Percentiles rank a stretch among this genome's conserved stretches.
Conservation (phyloP, 2,113 vertebrate species). For the Sylvietta virens region DNA sequence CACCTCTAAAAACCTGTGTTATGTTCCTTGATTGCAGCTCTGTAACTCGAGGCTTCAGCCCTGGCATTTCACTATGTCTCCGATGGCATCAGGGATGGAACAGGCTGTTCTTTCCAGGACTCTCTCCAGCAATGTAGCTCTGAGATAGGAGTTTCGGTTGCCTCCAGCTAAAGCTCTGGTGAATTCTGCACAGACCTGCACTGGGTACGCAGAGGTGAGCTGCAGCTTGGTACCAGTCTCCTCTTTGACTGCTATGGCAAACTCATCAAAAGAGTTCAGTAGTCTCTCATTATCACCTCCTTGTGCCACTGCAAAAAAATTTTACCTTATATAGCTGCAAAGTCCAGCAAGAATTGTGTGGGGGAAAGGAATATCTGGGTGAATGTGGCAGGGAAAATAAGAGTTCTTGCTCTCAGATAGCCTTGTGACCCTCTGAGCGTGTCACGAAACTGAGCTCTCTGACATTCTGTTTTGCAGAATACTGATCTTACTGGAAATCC, state of each 20-base stretch:
- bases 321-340: not conserved
- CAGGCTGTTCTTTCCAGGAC: not conserved
- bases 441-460: not conserved
- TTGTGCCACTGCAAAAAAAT: not conserved
- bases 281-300: too few species aligned
- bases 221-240: not conserved
- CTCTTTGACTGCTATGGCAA: not conserved
- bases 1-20: not conserved
- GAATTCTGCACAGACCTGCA: not conserved
- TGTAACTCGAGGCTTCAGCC: not conserved
- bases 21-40: not conserved
- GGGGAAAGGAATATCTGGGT: not conserved
- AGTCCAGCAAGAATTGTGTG: not conserved
- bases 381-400: not conserved
- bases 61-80: not conserved
- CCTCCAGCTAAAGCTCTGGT: not conserved
- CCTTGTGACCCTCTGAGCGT: not conserved
- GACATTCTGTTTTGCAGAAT: not conserved
- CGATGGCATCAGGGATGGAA: not conserved
- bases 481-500: not conserved
- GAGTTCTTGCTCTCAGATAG: not conserved
- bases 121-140: not conserved
- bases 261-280: not conserved
- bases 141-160: not conserved
- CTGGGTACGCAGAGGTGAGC: fast-evolving